Evolutionary conservation across 2,113 vertebrate species (phyloP).

Genomic region (Hirundichthys speculiger): DNA sequence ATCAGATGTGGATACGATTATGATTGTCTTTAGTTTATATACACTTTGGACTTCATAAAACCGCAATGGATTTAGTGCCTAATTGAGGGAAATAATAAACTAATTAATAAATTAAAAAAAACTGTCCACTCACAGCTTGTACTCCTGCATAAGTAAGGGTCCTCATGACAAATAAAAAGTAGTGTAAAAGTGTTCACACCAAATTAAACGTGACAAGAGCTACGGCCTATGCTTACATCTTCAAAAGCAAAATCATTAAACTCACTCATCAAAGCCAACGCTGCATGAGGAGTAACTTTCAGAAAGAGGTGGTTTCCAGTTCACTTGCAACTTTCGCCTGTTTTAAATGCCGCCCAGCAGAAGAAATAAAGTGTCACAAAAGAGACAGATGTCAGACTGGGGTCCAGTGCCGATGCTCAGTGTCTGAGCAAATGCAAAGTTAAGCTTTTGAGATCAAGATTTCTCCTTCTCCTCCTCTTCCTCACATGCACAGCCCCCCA

Average conservation of each 20-base stretch:
- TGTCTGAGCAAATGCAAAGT: slow-evolving; percentile 61
- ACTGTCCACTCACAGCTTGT: background rate
- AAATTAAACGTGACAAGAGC: background rate
- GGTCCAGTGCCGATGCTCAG: slow-evolving; percentile 54
- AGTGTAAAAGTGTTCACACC: background rate
- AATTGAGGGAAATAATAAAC: background rate
- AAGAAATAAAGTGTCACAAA: slow-evolving; percentile 61
- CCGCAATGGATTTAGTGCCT: background rate
- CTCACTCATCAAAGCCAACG: background rate
- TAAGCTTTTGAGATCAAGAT: slow-evolving; percentile 52
- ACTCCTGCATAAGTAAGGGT: background rate
- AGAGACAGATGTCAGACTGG: slow-evolving; percentile 60
- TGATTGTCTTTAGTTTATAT: no score
- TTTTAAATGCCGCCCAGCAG: slow-evolving; percentile 25
- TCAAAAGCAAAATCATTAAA: background rate
- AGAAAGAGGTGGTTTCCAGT: slow-evolving; percentile 34
- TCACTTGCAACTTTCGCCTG: slow-evolving; percentile 33
- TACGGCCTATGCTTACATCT: slow-evolving; percentile 3
- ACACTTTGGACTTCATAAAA: no score
- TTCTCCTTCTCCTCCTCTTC: slow-evolving; percentile 4
- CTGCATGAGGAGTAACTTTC: slow-evolving; percentile 9
- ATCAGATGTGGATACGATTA: no score
- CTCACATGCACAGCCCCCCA: slow-evolving; percentile 6
- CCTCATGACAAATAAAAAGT: background rate
- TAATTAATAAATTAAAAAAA: background rate